phyloP scores from a whole-genome alignment of 53 echinoderm and acorn worm species.

The Temnopleurus reevesii region DNA sequence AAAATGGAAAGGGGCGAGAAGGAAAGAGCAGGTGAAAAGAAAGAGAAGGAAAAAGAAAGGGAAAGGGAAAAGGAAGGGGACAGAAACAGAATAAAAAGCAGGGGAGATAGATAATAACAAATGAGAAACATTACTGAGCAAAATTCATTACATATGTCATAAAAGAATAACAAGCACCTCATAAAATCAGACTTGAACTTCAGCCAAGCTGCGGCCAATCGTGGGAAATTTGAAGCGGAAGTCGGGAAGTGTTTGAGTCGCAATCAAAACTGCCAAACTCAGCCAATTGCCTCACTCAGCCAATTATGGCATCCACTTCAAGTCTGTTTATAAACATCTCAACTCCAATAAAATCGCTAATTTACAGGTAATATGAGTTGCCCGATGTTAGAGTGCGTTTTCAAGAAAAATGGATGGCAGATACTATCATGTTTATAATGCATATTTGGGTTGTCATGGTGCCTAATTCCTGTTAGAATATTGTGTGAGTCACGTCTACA shows the following conservation, averaged over 20 bases:
- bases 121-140: too few relatives aligned
- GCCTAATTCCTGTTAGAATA: too few relatives aligned
- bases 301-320: not conserved
- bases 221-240: not conserved
- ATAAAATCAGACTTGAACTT: not conserved
- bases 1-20: not conserved
- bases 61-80: not conserved
- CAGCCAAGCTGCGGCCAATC: too few relatives aligned
- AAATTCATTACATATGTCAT: not conserved
- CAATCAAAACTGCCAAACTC: constrained; percentile 23
- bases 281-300: not conserved
- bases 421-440: too few relatives aligned
- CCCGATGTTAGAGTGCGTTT: too few relatives aligned
- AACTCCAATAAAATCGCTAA: not conserved
- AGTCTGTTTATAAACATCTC: constrained; percentile 12
- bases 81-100: not conserved
- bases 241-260: not conserved
- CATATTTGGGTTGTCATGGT: too few relatives aligned
- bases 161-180: not conserved
- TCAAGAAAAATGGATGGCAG: too few relatives aligned
- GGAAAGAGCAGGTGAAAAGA: not conserved
- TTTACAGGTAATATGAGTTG: not conserved
- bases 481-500: too few relatives aligned
- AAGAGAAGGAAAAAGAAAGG: not conserved
- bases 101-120: not conserved